Base-by-base conservation (phyloP, 2,888 invertebrate genomes). In the Odontothrips loti region DNA sequence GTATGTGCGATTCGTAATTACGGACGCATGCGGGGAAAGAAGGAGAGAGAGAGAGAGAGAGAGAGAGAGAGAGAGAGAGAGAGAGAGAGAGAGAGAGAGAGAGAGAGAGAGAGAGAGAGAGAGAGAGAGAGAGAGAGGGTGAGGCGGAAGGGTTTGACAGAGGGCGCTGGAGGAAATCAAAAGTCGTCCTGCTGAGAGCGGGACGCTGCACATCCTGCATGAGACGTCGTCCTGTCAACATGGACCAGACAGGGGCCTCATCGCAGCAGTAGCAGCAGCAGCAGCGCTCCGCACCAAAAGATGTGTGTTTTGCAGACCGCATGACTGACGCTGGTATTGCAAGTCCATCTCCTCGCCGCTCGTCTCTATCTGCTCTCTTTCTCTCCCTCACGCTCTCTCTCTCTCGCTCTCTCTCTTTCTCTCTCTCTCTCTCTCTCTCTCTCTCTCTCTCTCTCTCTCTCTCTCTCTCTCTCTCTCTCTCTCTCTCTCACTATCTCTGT, bases 1-100 rank as follows among this genome's bases (percentile, higher is more conserved):
- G 68, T 75, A 75, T 75, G 68, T 75, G 68, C 68, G 23, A 75
- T 75, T 27, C 68, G 68, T 75, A 75, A 75, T 75, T 75, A 75
- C 68, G 27, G 12, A 10, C 23, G 23, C 68, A 23, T 23, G 27
- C 12, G 23, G 68, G 20, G 23, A 11, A 23, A 11, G 23, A 6
- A 11, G 68, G 3, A 23, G 20, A 23, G 11, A 23, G 20, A 23
- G 4, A n/a, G 23, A n/a, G 68, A 11, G 23, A 23, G 68, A 23
- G 68, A 6, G 68, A 9, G 9, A 0, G 23, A 23, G n/a, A 11
- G 68, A n/a, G n/a, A 11, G 68, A 68, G n/a, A 1, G 68, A 75
- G 23, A 27, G 23, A 23, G 23, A 75, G 68, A 23, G 23, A 27
- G 68, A 75, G 23, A 8, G 23, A 63, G 23, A 23, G 23, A 23